Percentiles rank a stretch among this genome's conserved stretches.
These are phyloP conservation scores for Pilophorus perplexus DNA, from an alignment of 2,888 invertebrate species.

Conservation along the genomic window DNA sequence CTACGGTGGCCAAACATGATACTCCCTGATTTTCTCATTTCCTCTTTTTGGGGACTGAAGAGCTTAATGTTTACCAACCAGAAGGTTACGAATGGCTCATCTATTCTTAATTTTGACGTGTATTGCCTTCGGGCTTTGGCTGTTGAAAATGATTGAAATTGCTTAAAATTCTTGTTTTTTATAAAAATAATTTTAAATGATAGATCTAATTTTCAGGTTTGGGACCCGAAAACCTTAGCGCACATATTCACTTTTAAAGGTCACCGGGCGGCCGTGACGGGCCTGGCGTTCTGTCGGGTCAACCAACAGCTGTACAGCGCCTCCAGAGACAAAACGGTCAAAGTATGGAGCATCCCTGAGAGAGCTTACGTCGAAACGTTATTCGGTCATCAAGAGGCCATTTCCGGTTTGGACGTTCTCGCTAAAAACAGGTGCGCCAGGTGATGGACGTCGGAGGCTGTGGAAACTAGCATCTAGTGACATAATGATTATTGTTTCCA, in stretches of 20 bases:
- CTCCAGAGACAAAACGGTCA: slow-evolving; percentile 68
- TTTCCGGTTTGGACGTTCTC: slow-evolving; percentile 85
- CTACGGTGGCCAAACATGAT: no score
- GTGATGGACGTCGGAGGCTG: background rate
- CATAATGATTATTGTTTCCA: background rate
- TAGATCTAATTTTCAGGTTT: slow-evolving; percentile 65
- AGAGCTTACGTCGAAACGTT: slow-evolving; percentile 94
- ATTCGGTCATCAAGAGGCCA: slow-evolving; percentile 86
- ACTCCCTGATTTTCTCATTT: no score
- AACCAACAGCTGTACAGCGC: slow-evolving; percentile 76
- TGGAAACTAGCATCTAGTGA: background rate
- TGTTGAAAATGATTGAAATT: no score
- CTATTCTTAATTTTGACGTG: no score
- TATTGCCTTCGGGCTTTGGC: no score
- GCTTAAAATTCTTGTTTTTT: no score
- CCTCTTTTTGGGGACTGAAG: no score
- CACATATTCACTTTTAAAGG: slow-evolving; percentile 77
- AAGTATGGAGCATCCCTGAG: slow-evolving; percentile 94
- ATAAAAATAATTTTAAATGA: no score
- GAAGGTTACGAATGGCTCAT: no score
- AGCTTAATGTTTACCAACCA: no score
- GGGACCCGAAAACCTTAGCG: slow-evolving; percentile 74
- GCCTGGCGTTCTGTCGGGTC: slow-evolving; percentile 78
- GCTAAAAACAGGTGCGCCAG: slow-evolving; percentile 65
- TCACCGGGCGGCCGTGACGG: slow-evolving; percentile 70